A percentile compares a stretch with the other conserved stretches of the same genome.
These are phyloP conservation scores for Platyrinchus mystaceus DNA, from an alignment of 2,797 vertebrate genomes.

Conservation along the genomic window DNA sequence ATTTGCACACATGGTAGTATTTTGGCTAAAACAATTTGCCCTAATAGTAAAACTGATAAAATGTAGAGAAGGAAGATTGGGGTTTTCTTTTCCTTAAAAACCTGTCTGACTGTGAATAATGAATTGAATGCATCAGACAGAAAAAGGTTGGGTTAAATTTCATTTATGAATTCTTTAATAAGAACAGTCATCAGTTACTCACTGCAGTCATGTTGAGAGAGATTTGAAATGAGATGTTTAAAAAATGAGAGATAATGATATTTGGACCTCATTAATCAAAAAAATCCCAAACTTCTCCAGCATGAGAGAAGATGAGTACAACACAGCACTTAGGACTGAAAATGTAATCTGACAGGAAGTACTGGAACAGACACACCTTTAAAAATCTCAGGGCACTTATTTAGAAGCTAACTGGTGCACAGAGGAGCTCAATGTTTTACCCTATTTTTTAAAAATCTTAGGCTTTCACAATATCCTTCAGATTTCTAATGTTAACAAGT, in stretches of 20 bases:
- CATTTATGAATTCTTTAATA: not conserved
- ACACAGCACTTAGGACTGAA: not conserved
- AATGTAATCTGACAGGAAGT: not conserved
- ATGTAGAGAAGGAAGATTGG: not conserved
- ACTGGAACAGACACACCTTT: not conserved
- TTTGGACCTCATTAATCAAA: not conserved
- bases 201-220: not conserved
- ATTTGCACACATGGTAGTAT: fast-evolving
- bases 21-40: not conserved
- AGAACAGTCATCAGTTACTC: not conserved
- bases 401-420: not conserved
- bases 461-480: not conserved
- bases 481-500: not conserved
- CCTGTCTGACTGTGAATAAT: not conserved
- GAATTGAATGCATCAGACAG: not conserved
- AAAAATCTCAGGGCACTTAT: not conserved
- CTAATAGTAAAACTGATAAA: not conserved
- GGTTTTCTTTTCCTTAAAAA: not conserved
- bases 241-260: not conserved
- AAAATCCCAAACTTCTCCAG: not conserved
- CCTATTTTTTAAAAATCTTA: not conserved
- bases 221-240: not conserved
- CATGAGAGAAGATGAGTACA: not conserved
- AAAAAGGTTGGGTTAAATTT: not conserved
- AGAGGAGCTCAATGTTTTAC: not conserved